Percentiles rank a stretch among this genome's conserved stretches.
phyloP scores from a whole-genome alignment of 2,888 invertebrate genomes.

The Euproctis similis region DNA sequence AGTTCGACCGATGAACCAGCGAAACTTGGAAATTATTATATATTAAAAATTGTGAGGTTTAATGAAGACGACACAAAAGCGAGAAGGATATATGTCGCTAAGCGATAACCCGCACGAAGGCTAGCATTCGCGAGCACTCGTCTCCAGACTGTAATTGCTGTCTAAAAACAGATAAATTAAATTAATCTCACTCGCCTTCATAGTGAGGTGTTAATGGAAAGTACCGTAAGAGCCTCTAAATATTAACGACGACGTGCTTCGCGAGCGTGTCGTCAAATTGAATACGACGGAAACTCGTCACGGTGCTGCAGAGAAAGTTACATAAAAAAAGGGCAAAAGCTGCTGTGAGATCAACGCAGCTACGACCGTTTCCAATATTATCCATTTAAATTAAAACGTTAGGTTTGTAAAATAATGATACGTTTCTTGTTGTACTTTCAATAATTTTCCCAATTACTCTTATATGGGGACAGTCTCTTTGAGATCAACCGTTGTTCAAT shows the following conservation, averaged over 20 bases:
- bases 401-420: no score
- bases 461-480: no score
- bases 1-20: no score
- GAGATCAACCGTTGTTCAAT: no score
- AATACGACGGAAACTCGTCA: constrained; percentile 18
- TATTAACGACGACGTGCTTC: constrained; percentile 27
- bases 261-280: constrained; percentile 32
- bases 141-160: constrained; percentile 42
- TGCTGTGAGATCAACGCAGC: no score
- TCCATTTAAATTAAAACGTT: no score
- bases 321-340: no score
- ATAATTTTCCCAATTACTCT: no score
- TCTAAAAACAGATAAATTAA: constrained; percentile 58
- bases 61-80: constrained; percentile 13
- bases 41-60: no score
- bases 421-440: no score
- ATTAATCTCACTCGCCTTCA: constrained; percentile 59
- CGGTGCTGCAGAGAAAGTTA: constrained; percentile 10
- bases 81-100: not conserved
- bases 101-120: constrained; percentile 11
- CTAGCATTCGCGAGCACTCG: constrained; percentile 27
- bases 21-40: no score
- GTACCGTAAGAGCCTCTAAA: constrained; percentile 42
- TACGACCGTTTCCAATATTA: no score
- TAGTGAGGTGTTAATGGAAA: constrained; percentile 61